Evolutionary conservation across 2,888 invertebrate genomes (phyloP).

Genomic region (Diploptera punctata): DNA sequence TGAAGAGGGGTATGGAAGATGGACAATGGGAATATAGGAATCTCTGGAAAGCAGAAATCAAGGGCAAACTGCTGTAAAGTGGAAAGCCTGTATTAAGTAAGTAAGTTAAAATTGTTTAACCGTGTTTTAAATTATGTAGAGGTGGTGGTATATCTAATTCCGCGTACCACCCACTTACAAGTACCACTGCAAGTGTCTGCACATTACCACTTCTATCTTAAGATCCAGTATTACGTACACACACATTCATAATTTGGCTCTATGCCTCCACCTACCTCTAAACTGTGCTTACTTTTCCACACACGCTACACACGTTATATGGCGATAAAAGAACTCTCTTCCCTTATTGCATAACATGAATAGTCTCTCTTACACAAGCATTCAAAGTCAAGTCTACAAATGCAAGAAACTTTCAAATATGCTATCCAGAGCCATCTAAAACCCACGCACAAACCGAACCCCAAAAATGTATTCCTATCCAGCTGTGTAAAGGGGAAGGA

Average conservation of each 20-base stretch:
- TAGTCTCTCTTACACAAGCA: background rate
- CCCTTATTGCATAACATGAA: too few relatives aligned
- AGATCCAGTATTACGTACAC: background rate
- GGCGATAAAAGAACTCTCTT: background rate
- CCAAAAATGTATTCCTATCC: slow-evolving; percentile 1
- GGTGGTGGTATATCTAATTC: too few relatives aligned
- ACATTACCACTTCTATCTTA: too few relatives aligned
- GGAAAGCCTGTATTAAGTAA: too few relatives aligned
- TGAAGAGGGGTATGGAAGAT: too few relatives aligned
- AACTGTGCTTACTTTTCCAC: background rate
- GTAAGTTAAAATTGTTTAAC: too few relatives aligned
- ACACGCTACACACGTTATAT: background rate
- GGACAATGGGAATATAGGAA: too few relatives aligned
- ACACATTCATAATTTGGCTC: background rate
- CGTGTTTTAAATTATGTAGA: too few relatives aligned
- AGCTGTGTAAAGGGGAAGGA: background rate
- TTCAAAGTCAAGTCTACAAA: background rate
- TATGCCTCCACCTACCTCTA: background rate
- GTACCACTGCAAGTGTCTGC: too few relatives aligned
- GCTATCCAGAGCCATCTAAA: background rate
- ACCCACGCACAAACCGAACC: background rate
- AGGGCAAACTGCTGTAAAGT: too few relatives aligned
- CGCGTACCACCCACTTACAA: too few relatives aligned
- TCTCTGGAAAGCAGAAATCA: too few relatives aligned
- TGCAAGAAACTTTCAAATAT: background rate